Evolutionary conservation across 2,797 vertebrate genomes (phyloP).

Genomic region (Sphaeramia orbicularis): DNA sequence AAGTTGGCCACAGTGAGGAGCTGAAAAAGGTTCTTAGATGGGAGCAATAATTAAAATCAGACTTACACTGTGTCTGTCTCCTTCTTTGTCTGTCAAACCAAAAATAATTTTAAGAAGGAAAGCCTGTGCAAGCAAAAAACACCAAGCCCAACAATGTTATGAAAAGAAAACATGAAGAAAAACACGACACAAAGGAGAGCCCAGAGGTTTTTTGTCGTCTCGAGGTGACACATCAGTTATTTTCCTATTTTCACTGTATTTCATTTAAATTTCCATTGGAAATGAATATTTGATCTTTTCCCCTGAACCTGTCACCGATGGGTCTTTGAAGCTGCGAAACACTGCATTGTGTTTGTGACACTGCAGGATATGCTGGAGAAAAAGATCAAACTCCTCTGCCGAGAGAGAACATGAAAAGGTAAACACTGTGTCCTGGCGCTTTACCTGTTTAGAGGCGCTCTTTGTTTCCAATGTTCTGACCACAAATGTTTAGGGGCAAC

Average conservation of each 20-base stretch:
- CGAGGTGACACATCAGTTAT: conserved; percentile 73
- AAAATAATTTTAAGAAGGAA: conserved; percentile 47
- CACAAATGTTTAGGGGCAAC: conserved; percentile 74
- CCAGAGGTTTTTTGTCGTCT: conserved; percentile 69
- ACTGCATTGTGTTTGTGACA: conserved; percentile 82
- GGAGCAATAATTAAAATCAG: conserved; percentile 54
- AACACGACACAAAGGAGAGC: conserved; percentile 62
- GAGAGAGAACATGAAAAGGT: conserved; percentile 74
- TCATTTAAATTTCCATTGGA: conserved; percentile 84
- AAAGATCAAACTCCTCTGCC: conserved; percentile 81
- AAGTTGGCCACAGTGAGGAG: conserved; percentile 38
- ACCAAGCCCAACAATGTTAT: conserved; percentile 27
- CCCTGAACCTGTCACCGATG: conserved; percentile 81
- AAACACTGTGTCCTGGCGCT: conserved; percentile 77
- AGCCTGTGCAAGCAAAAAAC: conserved; percentile 45
- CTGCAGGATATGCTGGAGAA: conserved; percentile 77
- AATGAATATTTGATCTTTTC: conserved; percentile 86
- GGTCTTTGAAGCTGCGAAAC: conserved; percentile 85
- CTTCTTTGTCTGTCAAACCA: conserved; percentile 51
- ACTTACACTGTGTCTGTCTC: conserved; percentile 14
- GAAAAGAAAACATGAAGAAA: conserved; percentile 54
- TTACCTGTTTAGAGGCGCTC: conserved; percentile 77
- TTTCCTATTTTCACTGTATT: conserved; percentile 76
- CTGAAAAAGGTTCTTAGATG: conserved; percentile 49
- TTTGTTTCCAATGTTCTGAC: conserved; percentile 75